Conservation (phyloP, 2,888 invertebrate species). For the Orthosia incerta region DNA sequence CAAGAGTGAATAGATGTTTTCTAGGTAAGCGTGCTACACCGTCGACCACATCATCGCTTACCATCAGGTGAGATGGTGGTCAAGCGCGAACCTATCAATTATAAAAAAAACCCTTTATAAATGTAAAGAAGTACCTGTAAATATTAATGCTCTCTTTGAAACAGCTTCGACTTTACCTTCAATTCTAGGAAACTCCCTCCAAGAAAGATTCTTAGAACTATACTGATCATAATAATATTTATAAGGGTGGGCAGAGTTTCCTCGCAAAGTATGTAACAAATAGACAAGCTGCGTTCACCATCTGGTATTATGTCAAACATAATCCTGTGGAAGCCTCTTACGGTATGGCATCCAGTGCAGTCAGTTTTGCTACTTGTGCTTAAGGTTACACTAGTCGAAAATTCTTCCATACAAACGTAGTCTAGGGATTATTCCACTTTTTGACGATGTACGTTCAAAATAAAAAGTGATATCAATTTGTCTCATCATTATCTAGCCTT, state of each 20-base stretch:
- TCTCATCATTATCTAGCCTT: no score
- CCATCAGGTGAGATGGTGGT: no score
- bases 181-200: background rate
- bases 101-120: no score
- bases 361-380: constrained; percentile 5
- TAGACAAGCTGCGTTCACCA: background rate
- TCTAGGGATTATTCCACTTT: no score
- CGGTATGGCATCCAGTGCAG: background rate
- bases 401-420: no score
- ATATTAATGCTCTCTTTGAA: background rate
- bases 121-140: background rate
- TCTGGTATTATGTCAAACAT: constrained; percentile 14
- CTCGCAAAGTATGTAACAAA: background rate
- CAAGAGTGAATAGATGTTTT: no score
- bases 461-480: no score
- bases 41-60: no score
- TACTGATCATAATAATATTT: background rate
- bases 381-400: no score
- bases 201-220: background rate
- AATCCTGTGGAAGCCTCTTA: constrained; percentile 32
- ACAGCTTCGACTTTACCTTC: background rate
- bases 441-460: no score
- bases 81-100: no score
- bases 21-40: no score
- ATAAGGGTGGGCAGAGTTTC: background rate